Evolutionary conservation across 2,113 vertebrate genomes (phyloP).

Genomic region (Tursiops truncatus): DNA sequence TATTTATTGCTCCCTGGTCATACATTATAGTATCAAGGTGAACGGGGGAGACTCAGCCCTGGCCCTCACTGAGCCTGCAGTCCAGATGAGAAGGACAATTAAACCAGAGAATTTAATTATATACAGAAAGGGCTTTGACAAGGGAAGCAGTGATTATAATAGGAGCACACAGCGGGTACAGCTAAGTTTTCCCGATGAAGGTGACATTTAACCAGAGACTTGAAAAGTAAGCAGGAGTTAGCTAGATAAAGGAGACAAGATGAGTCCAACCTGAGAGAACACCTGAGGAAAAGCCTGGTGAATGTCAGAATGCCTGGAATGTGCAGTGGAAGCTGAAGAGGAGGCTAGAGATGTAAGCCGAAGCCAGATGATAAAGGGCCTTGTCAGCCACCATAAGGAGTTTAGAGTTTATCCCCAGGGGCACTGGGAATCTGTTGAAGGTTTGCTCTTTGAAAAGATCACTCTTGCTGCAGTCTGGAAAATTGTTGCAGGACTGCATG

Average conservation of each 20-base stretch:
- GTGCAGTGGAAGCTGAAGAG: background rate
- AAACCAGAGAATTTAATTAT: background rate
- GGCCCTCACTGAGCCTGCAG: background rate
- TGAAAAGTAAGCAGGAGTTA: background rate
- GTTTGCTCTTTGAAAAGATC: slow-evolving; percentile 26
- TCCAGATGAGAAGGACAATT: background rate
- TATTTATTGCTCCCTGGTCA: background rate
- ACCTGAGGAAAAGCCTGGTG: background rate
- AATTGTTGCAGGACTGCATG: background rate
- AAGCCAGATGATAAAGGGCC: background rate
- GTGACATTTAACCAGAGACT: background rate
- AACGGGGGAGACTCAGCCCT: background rate
- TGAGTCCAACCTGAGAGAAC: background rate
- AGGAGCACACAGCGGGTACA: background rate
- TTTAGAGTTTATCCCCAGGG: background rate
- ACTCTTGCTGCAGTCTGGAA: background rate
- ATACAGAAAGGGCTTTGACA: background rate
- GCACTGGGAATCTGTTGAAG: background rate
- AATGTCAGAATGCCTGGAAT: background rate
- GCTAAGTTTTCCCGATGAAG: background rate
- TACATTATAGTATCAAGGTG: background rate
- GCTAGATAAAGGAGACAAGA: background rate
- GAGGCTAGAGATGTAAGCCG: background rate
- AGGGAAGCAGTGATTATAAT: background rate
- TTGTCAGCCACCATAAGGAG: background rate